These are phyloP conservation scores for Apantesis nais DNA, from an alignment of 2,888 invertebrate species.

Conservation along the genomic window DNA sequence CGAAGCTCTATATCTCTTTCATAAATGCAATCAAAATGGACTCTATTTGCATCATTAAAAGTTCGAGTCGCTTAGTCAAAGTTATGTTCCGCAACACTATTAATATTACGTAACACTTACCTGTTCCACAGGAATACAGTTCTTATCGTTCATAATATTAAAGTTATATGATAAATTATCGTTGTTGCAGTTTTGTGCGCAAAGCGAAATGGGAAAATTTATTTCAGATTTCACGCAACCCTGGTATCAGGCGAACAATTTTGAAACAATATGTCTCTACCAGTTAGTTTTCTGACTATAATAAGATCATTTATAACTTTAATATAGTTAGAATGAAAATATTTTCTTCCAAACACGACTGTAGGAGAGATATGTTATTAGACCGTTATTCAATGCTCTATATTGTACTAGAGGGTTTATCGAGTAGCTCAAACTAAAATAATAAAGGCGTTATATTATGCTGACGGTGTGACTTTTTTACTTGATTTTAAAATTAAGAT, in stretches of 20 bases:
- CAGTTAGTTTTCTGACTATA: conserved; percentile 16
- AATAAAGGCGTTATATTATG: not conserved
- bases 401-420: not conserved
- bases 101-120: conserved; percentile 33
- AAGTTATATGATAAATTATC: conserved; percentile 75
- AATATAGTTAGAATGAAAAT: conserved; percentile 8
- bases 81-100: conserved; percentile 27
- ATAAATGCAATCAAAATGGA: conserved; percentile 50
- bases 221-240: conserved; percentile 51
- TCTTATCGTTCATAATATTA: conserved; percentile 72
- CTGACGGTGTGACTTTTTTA: not conserved
- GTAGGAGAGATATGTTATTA: not conserved
- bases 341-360: not conserved
- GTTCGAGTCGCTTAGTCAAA: conserved; percentile 51
- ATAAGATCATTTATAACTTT: conserved; percentile 21
- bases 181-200: conserved; percentile 67
- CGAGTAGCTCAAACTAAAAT: not conserved
- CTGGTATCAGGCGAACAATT: conserved; percentile 29
- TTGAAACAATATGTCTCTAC: conserved; percentile 27
- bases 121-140: conserved; percentile 57
- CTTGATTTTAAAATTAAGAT: no score
- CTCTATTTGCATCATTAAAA: conserved; percentile 65
- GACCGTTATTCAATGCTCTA: not conserved
- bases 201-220: conserved; percentile 60
- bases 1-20: conserved; percentile 19